Evolutionary conservation across 1,140 invertebrate genomes (phyloP).

Genomic region (Watersipora subatra): DNA sequence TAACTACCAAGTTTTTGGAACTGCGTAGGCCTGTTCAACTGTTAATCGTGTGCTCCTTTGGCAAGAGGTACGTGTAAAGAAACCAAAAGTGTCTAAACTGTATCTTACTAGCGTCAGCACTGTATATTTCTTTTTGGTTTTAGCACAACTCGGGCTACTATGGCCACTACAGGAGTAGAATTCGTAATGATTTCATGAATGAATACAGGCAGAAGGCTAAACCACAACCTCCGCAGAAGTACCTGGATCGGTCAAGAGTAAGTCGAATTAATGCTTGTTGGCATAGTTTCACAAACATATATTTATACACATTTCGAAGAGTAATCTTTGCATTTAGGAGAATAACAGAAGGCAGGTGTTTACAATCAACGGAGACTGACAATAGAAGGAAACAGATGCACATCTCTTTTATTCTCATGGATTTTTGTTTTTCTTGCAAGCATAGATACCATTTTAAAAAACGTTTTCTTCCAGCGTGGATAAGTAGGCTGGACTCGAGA

Average conservation of each 20-base stretch:
- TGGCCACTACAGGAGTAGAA: constrained; percentile 32
- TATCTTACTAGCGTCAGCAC: background rate
- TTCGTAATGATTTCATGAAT: constrained; percentile 29
- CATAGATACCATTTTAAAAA: too few species aligned
- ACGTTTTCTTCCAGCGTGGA: too few species aligned
- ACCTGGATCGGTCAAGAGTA: constrained; percentile 23
- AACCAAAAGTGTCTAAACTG: too few species aligned
- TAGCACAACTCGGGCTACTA: constrained; percentile 33
- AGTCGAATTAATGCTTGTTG: background rate
- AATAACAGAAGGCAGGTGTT: too few species aligned
- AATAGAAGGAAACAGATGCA: too few species aligned
- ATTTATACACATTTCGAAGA: background rate
- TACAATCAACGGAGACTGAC: too few species aligned
- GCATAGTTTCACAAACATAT: too few species aligned
- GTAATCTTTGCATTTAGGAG: background rate
- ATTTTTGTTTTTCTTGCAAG: too few species aligned
- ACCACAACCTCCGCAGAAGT: constrained; percentile 29
- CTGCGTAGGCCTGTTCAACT: background rate
- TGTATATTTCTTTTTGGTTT: constrained; percentile 9
- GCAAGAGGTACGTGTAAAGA: too few species aligned
- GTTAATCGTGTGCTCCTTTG: background rate
- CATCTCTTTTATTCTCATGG: too few species aligned
- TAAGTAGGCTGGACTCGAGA: too few species aligned
- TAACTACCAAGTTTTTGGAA: background rate
- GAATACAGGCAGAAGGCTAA: constrained; percentile 33